Evolutionary conservation across 2,113 vertebrate genomes (phyloP).

Genomic region (Phasianus colchicus): DNA sequence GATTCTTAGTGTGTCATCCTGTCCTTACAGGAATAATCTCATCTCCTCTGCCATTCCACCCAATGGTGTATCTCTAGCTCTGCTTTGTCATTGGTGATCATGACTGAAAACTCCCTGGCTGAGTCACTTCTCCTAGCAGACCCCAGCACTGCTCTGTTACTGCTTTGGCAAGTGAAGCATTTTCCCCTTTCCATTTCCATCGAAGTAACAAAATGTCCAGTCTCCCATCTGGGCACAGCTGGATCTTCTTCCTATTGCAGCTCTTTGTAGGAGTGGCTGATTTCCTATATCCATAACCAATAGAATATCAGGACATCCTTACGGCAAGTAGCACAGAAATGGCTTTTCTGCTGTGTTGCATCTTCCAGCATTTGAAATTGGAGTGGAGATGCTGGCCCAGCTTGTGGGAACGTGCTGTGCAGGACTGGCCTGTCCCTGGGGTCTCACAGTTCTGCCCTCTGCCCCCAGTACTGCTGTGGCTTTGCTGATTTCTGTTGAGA

Average conservation of each 20-base stretch:
- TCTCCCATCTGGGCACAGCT: neutral
- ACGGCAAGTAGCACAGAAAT: neutral
- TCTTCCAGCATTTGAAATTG: neutral
- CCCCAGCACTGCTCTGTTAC: neutral
- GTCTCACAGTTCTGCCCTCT: neutral
- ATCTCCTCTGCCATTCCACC: constrained; percentile 19
- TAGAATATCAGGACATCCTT: neutral
- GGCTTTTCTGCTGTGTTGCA: neutral
- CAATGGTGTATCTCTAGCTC: neutral
- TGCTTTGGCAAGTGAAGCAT: neutral
- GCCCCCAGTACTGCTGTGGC: neutral
- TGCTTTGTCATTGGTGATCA: neutral
- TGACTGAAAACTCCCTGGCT: neutral
- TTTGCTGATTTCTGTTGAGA: neutral
- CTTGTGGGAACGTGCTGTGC: neutral
- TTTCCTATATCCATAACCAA: neutral
- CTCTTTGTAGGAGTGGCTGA: constrained; percentile 26
- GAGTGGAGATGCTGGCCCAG: neutral
- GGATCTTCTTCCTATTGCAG: neutral
- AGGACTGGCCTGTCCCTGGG: accelerated
- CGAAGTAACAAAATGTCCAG: accelerated
- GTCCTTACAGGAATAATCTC: neutral
- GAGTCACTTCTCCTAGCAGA: neutral
- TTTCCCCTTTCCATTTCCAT: neutral
- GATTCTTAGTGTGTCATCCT: constrained; percentile 32